A percentile compares a stretch with the other conserved stretches of the same genome.
Conservation (phyloP, 2,113 vertebrate genomes). For the Mirounga angustirostris region DNA sequence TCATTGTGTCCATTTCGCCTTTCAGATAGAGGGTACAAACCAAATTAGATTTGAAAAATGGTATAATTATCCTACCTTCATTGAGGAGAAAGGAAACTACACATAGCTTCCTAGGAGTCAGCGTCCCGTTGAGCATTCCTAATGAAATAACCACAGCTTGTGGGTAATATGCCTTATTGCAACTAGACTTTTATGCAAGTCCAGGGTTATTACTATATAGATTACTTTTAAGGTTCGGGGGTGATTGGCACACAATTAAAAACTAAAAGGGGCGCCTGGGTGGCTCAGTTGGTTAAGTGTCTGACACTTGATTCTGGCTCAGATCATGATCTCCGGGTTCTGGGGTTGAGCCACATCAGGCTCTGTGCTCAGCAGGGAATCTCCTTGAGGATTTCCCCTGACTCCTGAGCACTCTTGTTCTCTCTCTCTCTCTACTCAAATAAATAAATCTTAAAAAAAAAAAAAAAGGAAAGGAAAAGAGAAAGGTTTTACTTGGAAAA, state of each 20-base stretch:
- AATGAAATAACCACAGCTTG: not conserved
- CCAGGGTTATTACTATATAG: not conserved
- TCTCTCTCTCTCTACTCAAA: not conserved
- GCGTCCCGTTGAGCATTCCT: not conserved
- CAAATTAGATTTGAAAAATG: conserved; percentile 64
- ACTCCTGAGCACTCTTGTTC: not conserved
- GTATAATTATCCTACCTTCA: not conserved
- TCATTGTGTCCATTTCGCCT: not conserved
- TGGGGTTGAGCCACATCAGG: not conserved
- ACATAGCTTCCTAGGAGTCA: not conserved
- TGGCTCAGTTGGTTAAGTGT: not conserved
- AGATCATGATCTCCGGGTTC: not conserved
- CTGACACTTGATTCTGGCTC: not conserved
- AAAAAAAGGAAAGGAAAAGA: not conserved
- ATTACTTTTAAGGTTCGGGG: not conserved
- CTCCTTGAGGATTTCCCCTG: not conserved
- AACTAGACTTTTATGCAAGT: not conserved
- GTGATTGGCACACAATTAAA: not conserved
- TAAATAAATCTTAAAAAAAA: not conserved
- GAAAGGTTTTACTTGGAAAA: not conserved
- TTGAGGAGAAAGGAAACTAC: not conserved
- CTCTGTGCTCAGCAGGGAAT: not conserved
- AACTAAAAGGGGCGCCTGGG: not conserved
- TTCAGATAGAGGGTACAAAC: conserved; percentile 13
- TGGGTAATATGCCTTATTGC: not conserved